Conservation (phyloP, 2,797 vertebrate species). For the Siniperca undulata region DNA sequence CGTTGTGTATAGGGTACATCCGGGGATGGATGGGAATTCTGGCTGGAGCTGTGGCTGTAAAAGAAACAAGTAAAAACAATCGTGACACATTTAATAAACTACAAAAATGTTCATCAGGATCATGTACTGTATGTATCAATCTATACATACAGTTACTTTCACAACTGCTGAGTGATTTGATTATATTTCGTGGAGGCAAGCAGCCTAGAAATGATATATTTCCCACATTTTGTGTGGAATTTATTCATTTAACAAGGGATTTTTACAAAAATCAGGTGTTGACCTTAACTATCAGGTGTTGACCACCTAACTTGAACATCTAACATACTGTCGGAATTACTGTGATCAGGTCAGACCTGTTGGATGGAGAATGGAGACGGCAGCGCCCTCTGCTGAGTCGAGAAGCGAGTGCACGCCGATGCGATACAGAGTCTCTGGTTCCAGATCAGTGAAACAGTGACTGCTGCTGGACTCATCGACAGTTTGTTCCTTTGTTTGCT, state of each 20-base stretch:
- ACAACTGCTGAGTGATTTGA: background rate
- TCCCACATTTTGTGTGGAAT: background rate
- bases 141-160: background rate
- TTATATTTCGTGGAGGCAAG: background rate
- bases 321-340: background rate
- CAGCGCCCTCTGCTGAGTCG: slow-evolving; percentile 83
- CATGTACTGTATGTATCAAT: background rate
- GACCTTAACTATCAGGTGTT: too few species aligned
- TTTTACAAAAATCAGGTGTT: background rate
- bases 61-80: slow-evolving; percentile 3
- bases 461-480: slow-evolving; percentile 81
- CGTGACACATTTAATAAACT: background rate
- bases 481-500: slow-evolving; percentile 73
- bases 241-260: background rate
- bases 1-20: slow-evolving; percentile 79
- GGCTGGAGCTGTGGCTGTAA: slow-evolving; percentile 78
- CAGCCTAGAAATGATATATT: background rate
- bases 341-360: slow-evolving; percentile 77
- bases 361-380: slow-evolving; percentile 87
- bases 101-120: background rate
- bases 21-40: slow-evolving; percentile 79
- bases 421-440: slow-evolving; percentile 84
- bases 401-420: slow-evolving; percentile 85
- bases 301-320: background rate
- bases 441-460: slow-evolving; percentile 85